Evolutionary conservation across 2,797 vertebrate species (phyloP).

Genomic region (Oceanodroma leucorhoa): DNA sequence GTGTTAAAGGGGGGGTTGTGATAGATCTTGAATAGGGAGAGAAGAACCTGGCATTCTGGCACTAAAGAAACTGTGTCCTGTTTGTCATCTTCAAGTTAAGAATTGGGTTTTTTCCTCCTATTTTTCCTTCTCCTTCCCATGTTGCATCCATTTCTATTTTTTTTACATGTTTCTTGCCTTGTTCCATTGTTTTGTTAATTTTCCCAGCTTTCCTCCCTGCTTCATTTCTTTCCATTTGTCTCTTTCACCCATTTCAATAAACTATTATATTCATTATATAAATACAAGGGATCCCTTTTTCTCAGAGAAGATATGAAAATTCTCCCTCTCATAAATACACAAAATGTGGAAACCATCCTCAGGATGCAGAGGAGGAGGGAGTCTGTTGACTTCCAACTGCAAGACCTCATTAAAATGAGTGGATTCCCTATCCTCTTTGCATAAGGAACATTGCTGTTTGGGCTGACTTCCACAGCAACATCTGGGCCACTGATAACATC

Average conservation of each 20-base stretch:
- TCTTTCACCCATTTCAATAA: neutral
- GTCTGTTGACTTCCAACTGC: conserved; percentile 13
- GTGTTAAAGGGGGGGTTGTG: neutral
- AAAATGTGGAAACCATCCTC: conserved; percentile 5
- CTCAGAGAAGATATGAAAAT: neutral
- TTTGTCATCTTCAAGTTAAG: neutral
- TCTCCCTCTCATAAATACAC: neutral
- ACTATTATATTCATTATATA: neutral
- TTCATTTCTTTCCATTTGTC: neutral
- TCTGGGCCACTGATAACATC: conserved; percentile 61
- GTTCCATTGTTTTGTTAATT: neutral
- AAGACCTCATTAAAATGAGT: conserved; percentile 40
- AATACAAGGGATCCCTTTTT: neutral
- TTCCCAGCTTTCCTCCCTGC: neutral
- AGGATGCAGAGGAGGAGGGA: conserved; percentile 12
- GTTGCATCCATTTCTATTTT: neutral
- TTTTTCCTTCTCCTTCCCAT: neutral
- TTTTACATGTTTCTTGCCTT: neutral
- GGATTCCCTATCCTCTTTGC: conserved; percentile 44
- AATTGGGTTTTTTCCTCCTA: neutral
- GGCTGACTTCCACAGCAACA: conserved; percentile 62
- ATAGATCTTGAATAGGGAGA: neutral
- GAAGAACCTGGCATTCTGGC: neutral
- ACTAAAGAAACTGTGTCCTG: neutral
- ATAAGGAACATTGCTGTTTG: conserved; percentile 42